Conservation (phyloP, 2,797 vertebrate species). For the Hypotaenidia okinawae region DNA sequence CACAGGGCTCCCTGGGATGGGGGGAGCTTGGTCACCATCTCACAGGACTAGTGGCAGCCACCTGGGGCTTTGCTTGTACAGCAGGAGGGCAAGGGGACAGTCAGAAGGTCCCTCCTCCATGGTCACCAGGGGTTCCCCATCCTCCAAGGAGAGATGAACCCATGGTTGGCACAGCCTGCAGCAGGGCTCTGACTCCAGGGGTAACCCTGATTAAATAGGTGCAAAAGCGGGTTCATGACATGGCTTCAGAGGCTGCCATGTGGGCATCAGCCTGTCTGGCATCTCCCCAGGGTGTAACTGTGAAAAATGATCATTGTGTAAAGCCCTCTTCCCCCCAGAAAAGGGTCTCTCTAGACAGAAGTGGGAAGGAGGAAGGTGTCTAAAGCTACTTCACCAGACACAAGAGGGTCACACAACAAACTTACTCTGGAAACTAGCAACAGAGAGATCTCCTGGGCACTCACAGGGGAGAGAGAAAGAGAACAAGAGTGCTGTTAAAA, state of each 20-base stretch:
- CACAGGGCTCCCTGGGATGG: neutral
- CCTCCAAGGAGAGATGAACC: neutral
- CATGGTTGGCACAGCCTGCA: neutral
- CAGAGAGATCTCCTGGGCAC: conserved; percentile 80
- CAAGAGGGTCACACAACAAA: conserved; percentile 51
- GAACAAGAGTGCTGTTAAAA: conserved; percentile 48
- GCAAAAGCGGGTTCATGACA: neutral
- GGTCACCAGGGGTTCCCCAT: neutral
- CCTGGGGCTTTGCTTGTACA: rapidly evolving
- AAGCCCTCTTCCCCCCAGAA: neutral
- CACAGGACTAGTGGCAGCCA: neutral
- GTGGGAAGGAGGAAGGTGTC: conserved; percentile 17
- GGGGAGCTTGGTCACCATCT: rapidly evolving
- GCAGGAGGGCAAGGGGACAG: neutral
- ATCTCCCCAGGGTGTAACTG: neutral
- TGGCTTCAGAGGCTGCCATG: neutral
- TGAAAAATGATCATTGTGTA: neutral
- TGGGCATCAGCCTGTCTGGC: neutral
- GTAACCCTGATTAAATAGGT: neutral
- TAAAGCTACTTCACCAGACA: conserved; percentile 67
- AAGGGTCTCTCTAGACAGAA: neutral
- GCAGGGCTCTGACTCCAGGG: neutral
- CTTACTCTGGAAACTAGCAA: conserved; percentile 86
- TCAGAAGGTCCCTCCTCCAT: neutral
- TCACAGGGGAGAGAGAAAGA: conserved; percentile 67